Evolutionary conservation across 2,888 invertebrate species (phyloP).

Genomic region (Metacarcinus magister): DNA sequence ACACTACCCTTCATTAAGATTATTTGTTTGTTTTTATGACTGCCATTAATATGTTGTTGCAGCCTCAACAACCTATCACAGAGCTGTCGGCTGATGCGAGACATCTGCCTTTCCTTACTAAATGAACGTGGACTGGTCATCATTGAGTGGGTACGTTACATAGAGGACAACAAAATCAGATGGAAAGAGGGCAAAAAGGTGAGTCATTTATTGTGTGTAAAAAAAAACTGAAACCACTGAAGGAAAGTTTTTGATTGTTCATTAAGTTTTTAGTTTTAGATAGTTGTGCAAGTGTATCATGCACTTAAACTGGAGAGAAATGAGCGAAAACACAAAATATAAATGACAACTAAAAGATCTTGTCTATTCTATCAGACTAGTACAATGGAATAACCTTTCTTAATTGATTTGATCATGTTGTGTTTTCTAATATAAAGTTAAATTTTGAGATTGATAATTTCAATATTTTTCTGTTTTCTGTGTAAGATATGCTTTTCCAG

Average conservation of each 20-base stretch:
- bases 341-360: too few relatives aligned
- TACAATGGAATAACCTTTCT: too few relatives aligned
- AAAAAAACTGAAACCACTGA: background rate
- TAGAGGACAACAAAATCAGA: constrained; percentile 64
- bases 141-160: constrained; percentile 79
- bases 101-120: constrained; percentile 78
- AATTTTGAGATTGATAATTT: too few relatives aligned
- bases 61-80: constrained; percentile 81
- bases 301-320: background rate
- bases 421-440: too few relatives aligned
- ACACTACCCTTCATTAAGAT: background rate
- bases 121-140: constrained; percentile 81
- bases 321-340: too few relatives aligned
- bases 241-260: background rate
- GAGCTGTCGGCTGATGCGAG: constrained; percentile 79
- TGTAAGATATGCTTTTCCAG: too few relatives aligned
- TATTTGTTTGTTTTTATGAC: background rate
- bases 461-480: too few relatives aligned
- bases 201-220: background rate
- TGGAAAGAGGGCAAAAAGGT: constrained; percentile 77
- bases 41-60: constrained; percentile 51
- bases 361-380: too few relatives aligned
- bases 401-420: too few relatives aligned
- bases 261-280: background rate
- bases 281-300: background rate